phyloP scores from a whole-genome alignment of 2,888 invertebrate genomes.

The Mimachlamys varia region DNA sequence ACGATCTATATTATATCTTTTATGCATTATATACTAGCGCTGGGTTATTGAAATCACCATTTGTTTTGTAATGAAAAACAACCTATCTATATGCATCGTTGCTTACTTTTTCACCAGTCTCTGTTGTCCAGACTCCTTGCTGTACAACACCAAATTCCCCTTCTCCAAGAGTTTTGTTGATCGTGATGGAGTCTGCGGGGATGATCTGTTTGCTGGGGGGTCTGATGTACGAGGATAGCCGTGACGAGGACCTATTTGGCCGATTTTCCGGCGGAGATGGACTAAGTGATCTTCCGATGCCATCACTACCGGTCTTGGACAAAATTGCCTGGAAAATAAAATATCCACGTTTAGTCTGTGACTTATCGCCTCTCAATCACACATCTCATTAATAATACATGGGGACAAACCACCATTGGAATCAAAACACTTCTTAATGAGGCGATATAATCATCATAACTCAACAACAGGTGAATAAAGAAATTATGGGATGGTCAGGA shows the following conservation, averaged over 20 bases:
- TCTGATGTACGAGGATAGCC: slow-evolving; percentile 68
- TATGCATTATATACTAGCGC: too few relatives aligned
- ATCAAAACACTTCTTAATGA: too few relatives aligned
- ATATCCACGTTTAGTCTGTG: neutral
- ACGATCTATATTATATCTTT: too few relatives aligned
- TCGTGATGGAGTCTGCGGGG: slow-evolving; percentile 93
- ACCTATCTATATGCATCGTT: neutral
- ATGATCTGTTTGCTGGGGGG: slow-evolving; percentile 86
- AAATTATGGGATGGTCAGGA: too few relatives aligned
- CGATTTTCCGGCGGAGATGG: slow-evolving; percentile 72
- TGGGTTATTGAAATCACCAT: too few relatives aligned
- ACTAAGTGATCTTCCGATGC: slow-evolving; percentile 63
- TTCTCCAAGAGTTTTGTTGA: slow-evolving; percentile 96
- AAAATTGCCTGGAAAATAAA: slow-evolving; percentile 66
- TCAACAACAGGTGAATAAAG: too few relatives aligned
- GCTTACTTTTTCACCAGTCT: slow-evolving; percentile 91
- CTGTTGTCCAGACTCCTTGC: slow-evolving; percentile 97
- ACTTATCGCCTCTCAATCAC: too few relatives aligned
- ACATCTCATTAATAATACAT: too few relatives aligned
- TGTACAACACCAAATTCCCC: slow-evolving; percentile 99
- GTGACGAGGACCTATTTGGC: slow-evolving; percentile 52
- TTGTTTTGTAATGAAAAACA: neutral
- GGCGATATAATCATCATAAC: too few relatives aligned
- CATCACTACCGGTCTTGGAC: slow-evolving; percentile 55
- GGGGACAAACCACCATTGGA: too few relatives aligned